Base-by-base conservation (phyloP, 2,888 invertebrate species). In the Drosophila ochracea region DNA sequence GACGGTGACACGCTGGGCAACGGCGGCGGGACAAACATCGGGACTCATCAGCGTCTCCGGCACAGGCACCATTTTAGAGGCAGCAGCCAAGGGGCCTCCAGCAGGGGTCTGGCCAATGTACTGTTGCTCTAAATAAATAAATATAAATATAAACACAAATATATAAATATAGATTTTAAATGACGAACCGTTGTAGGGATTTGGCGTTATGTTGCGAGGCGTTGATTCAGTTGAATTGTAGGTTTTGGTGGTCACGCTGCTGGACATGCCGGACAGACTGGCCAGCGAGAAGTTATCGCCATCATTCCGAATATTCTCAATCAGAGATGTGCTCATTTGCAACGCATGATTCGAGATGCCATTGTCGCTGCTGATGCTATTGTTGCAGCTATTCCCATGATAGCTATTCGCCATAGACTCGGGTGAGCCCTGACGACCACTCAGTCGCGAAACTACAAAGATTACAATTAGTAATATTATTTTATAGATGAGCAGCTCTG, bases 21-120 rank as follows among this genome's bases (percentile, higher is more conserved):
- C 92, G 31, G 91, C 87, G 33, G 89, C 88, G 47, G 93, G 93
- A 79, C 93, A 93, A 54, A 93, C 93, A 92, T 97, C 97, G 0
- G 97, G 97, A 90, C 97, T 97, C 96, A 97, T 97, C 2, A 97
- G 94, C 0, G 97, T 96, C 92, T 97, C 97, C 0, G 97, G 97
- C 35, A 97, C 97, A 0, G 97, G 97, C 0, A 97, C 96, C 94
- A 97, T 96, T 93, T 97, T 97, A 0, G 97, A 97, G 13, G 97
- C 96, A 13, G 97, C 97, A 90, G 97, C 96, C 70, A 97, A 92
- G 0, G 97, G 96, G 19, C 93, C 93, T 25, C 92, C 93, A 49
- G 70, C 71, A 0, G 91, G 83, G 16, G 82, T 66, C 67, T 89
- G 80, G 13, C 82, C 82, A 19, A 83, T 68, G 37, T 73, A 86